phyloP scores from a whole-genome alignment of 2,888 invertebrate species.

The Caenorhabditis sp. region DNA sequence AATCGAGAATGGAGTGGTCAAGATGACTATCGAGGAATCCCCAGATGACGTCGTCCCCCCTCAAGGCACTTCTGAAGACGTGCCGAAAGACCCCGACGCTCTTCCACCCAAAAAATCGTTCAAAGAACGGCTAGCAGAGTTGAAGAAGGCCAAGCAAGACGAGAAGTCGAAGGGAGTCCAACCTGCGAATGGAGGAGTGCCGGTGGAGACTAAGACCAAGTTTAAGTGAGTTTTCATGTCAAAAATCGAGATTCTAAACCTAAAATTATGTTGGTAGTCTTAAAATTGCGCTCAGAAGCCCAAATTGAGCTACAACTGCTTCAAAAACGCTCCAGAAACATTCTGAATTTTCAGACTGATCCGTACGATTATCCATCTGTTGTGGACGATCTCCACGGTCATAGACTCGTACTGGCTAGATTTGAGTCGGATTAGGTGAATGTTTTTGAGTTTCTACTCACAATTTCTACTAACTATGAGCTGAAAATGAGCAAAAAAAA shows the following conservation, averaged over 20 bases:
- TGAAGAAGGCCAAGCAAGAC: slow-evolving; percentile 37
- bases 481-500: too few relatives aligned
- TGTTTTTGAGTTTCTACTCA: not conserved
- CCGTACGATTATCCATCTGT: not conserved
- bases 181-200: not conserved
- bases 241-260: not conserved
- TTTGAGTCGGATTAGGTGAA: slow-evolving; percentile 6
- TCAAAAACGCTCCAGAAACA: slow-evolving; percentile 9
- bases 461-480: too few relatives aligned
- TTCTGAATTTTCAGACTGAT: not conserved
- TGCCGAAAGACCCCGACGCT: slow-evolving; percentile 2
- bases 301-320: not conserved
- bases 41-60: not conserved
- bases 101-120: slow-evolving; percentile 44
- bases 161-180: not conserved
- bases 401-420: not conserved
- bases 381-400: not conserved
- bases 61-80: not conserved
- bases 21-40: not conserved
- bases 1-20: too few relatives aligned
- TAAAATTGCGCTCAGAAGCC: too few relatives aligned
- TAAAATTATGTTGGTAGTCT: too few relatives aligned
- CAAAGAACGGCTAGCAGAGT: slow-evolving; percentile 39
- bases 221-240: slow-evolving; percentile 56
- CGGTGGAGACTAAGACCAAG: slow-evolving; percentile 41